Evolutionary conservation across 2,888 invertebrate species (phyloP).

Genomic region (Agrenia bidenticulata): DNA sequence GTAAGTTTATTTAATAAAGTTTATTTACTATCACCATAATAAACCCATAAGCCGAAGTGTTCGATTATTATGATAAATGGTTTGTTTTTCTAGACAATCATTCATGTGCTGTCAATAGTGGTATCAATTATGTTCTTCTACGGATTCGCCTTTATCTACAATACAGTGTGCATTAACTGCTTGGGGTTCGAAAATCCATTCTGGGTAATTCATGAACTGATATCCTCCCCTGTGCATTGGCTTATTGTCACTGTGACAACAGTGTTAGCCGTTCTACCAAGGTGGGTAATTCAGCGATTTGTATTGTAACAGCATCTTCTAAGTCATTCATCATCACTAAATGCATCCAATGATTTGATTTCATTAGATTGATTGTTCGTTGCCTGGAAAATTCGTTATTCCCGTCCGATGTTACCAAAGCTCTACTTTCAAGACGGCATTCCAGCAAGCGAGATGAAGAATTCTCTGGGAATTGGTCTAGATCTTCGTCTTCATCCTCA

Average conservation of each 20-base stretch:
- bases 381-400: slow-evolving; percentile 68
- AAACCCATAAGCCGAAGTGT: not conserved
- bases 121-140: slow-evolving; percentile 80
- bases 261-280: slow-evolving; percentile 76
- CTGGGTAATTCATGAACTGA: slow-evolving; percentile 78
- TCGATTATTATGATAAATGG: not conserved
- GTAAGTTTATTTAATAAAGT: slow-evolving; percentile 61
- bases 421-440: slow-evolving; percentile 59
- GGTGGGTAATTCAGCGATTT: too few relatives aligned
- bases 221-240: slow-evolving; percentile 77
- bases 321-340: not conserved
- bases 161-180: slow-evolving; percentile 76
- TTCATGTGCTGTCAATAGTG: slow-evolving; percentile 74
- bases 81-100: slow-evolving; percentile 68
- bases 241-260: slow-evolving; percentile 73
- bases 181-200: slow-evolving; percentile 83
- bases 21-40: not conserved
- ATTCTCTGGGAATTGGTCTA: slow-evolving; percentile 56
- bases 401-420: slow-evolving; percentile 74
- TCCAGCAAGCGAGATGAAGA: slow-evolving; percentile 53
- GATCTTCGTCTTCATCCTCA: slow-evolving; percentile 56
- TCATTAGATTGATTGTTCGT: slow-evolving; percentile 68
- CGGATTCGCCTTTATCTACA: slow-evolving; percentile 79
- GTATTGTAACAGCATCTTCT: not conserved
- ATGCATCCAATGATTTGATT: slow-evolving; percentile 21